Conservation (phyloP, 2,113 vertebrate genomes). For the Actenoides hombroni region DNA sequence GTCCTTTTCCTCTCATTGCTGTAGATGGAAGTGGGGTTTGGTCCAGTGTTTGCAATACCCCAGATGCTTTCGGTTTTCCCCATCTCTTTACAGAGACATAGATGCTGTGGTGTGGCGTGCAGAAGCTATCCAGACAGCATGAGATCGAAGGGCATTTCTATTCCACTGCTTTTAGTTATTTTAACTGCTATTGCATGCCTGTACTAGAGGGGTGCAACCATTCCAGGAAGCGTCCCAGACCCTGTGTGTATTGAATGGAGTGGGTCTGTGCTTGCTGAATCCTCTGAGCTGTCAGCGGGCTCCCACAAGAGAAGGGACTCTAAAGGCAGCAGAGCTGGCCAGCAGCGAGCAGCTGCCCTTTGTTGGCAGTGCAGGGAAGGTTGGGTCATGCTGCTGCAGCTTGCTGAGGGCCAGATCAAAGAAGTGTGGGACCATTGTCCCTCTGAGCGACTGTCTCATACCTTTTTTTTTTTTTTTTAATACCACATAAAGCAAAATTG, state of each 20-base stretch:
- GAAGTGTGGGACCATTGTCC: fast-evolving
- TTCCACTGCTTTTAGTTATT: background rate
- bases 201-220: background rate
- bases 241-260: fast-evolving
- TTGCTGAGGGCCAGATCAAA: fast-evolving
- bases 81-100: background rate
- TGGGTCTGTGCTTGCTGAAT: fast-evolving
- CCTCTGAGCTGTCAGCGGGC: background rate
- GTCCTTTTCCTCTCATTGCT: background rate
- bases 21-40: background rate
- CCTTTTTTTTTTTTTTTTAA: background rate
- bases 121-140: background rate
- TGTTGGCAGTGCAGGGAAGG: fast-evolving
- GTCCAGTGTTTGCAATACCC: background rate
- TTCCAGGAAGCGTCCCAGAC: background rate
- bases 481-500: background rate
- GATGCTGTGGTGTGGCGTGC: background rate
- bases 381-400: fast-evolving
- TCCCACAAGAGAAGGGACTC: background rate
- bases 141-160: background rate
- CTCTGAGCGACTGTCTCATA: background rate
- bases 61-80: background rate
- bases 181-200: background rate
- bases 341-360: background rate
- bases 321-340: background rate